Evolutionary conservation across 2,113 vertebrate genomes (phyloP).

Genomic region (Phodopus roborovskii): DNA sequence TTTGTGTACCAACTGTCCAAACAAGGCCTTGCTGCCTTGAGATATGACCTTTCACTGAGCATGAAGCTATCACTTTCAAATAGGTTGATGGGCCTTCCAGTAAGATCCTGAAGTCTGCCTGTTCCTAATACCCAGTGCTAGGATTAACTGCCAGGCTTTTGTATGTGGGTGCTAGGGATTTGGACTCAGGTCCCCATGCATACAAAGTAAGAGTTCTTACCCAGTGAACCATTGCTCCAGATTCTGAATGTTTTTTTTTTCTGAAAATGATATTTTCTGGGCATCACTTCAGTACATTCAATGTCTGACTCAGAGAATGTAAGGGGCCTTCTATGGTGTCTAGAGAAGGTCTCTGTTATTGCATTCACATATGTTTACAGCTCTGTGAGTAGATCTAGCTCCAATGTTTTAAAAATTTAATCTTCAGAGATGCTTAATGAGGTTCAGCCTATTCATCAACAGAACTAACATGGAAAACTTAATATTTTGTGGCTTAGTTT

Average conservation of each 20-base stretch:
- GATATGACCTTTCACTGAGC: not conserved
- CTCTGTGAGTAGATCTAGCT: not conserved
- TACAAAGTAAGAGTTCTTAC: not conserved
- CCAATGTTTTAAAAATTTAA: constrained; percentile 11
- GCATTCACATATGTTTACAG: not conserved
- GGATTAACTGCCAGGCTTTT: too few species aligned
- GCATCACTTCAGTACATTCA: not conserved
- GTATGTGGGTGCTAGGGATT: not conserved
- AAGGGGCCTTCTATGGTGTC: not conserved
- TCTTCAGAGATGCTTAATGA: not conserved
- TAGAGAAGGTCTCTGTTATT: not conserved
- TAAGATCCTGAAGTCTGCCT: not conserved
- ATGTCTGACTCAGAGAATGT: not conserved
- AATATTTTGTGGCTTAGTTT: not conserved
- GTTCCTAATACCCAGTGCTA: not conserved
- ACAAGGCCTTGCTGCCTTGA: not conserved
- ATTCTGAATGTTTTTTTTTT: not conserved
- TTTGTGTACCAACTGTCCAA: not conserved
- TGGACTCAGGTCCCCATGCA: too few species aligned
- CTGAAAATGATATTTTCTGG: not conserved
- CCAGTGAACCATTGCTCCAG: not conserved
- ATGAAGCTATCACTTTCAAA: not conserved
- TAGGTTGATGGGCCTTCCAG: not conserved
- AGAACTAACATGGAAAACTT: not conserved
- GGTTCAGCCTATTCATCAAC: not conserved